A percentile compares a stretch with the other conserved stretches of the same genome.
These are phyloP conservation scores for Pachyramphus minor DNA, from an alignment of 2,113 vertebrate species.

Conservation along the genomic window DNA sequence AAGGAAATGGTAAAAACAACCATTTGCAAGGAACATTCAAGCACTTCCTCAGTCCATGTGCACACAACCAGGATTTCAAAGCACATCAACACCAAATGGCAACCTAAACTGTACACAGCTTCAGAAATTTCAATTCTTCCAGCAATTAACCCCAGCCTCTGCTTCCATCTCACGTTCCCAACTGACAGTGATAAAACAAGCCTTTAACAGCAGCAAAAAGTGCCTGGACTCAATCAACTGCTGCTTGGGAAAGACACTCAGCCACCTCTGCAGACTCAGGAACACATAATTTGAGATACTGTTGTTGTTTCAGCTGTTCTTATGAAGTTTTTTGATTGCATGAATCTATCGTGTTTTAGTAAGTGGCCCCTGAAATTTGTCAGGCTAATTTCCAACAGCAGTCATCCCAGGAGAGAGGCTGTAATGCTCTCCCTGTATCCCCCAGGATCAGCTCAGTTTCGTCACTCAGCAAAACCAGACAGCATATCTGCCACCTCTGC, in stretches of 20 bases:
- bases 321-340: background rate
- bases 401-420: background rate
- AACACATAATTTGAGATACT: fast-evolving
- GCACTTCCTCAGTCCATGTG: background rate
- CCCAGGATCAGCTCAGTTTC: background rate
- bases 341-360: fast-evolving
- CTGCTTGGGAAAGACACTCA: background rate
- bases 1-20: background rate
- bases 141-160: background rate
- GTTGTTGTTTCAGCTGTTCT: background rate
- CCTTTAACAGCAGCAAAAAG: background rate
- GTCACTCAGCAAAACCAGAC: fast-evolving
- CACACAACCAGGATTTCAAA: background rate
- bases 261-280: background rate
- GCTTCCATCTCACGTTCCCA: background rate
- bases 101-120: background rate
- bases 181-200: background rate
- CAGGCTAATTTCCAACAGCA: background rate
- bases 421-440: background rate
- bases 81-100: background rate
- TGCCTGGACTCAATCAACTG: background rate
- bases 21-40: background rate
- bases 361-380: background rate
- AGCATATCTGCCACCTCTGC: background rate
- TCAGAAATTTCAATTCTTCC: background rate